These are phyloP conservation scores for Malthinus seriepunctatus DNA, from an alignment of 2,888 invertebrate species.

Conservation along the genomic window DNA sequence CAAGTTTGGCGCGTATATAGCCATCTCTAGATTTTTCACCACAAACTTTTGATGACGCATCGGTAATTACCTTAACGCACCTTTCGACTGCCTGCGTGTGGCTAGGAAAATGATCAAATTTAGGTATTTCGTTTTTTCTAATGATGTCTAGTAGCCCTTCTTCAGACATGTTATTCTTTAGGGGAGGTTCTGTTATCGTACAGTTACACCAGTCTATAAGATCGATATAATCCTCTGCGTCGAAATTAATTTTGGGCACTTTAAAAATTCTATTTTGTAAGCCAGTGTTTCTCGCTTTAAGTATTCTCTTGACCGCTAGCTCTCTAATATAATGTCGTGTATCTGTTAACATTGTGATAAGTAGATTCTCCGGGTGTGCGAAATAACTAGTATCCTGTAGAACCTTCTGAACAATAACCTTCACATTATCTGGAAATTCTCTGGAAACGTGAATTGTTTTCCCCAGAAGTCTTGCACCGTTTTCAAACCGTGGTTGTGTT, in stretches of 20 bases:
- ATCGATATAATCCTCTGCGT: neutral
- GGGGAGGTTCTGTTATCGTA: slow-evolving; percentile 1
- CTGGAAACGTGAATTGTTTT: neutral
- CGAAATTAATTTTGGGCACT: slow-evolving; percentile 2
- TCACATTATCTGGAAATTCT: neutral
- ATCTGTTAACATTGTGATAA: neutral
- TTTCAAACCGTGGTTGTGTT: neutral
- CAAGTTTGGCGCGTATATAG: neutral
- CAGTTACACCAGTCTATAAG: neutral
- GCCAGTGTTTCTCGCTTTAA: neutral
- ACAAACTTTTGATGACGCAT: neutral
- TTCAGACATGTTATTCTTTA: neutral
- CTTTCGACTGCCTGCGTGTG: neutral
- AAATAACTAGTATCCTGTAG: neutral
- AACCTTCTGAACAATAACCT: neutral
- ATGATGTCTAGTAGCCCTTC: slow-evolving; percentile 1
- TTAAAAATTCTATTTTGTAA: neutral
- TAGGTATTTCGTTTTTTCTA: neutral
- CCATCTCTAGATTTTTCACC: neutral
- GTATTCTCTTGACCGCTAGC: neutral
- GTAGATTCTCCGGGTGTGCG: neutral
- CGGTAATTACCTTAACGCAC: neutral
- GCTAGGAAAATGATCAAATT: neutral
- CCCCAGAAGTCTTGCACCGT: neutral
- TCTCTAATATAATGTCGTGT: neutral